A percentile compares a stretch with the other conserved stretches of the same genome.
These are phyloP conservation scores for Takifugu flavidus DNA, from an alignment of 2,113 vertebrate genomes.

Conservation along the genomic window DNA sequence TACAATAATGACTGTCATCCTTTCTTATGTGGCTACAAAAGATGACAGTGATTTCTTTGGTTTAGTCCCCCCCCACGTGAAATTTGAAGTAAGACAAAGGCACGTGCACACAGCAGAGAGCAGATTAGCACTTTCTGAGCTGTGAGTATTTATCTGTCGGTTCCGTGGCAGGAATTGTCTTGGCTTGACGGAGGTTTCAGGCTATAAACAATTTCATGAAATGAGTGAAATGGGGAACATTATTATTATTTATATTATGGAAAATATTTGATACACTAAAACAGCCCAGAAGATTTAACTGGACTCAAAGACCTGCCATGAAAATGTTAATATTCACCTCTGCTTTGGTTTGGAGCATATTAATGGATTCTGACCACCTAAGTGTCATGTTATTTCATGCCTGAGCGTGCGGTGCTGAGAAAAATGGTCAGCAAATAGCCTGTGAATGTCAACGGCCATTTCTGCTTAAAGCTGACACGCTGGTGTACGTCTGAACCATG, in stretches of 20 bases:
- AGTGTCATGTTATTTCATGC: constrained; percentile 42
- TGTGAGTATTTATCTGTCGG: constrained; percentile 6
- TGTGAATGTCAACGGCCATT: constrained; percentile 43
- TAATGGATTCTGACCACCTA: constrained; percentile 6
- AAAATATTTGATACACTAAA: constrained; percentile 15
- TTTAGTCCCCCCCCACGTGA: background rate
- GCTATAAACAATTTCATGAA: constrained; percentile 44
- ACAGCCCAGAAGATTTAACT: background rate
- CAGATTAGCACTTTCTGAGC: background rate
- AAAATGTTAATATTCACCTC: constrained; percentile 27
- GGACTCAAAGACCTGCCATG: constrained; percentile 4
- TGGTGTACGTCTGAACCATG: constrained; percentile 37
- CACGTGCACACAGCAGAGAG: background rate
- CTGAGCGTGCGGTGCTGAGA: constrained; percentile 18
- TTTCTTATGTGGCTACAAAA: constrained; percentile 2
- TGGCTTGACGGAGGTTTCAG: constrained; percentile 6
- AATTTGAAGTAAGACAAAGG: too few relatives aligned
- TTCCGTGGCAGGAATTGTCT: constrained; percentile 9
- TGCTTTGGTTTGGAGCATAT: constrained; percentile 19
- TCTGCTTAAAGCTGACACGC: constrained; percentile 31
- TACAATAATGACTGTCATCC: constrained; percentile 32
- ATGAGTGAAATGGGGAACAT: background rate
- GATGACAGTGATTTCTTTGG: background rate
- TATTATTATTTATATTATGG: constrained; percentile 2
- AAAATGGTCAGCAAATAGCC: constrained; percentile 33